These are phyloP conservation scores for Epirrhoe alternata DNA, from an alignment of 2,888 invertebrate species.

Conservation along the genomic window DNA sequence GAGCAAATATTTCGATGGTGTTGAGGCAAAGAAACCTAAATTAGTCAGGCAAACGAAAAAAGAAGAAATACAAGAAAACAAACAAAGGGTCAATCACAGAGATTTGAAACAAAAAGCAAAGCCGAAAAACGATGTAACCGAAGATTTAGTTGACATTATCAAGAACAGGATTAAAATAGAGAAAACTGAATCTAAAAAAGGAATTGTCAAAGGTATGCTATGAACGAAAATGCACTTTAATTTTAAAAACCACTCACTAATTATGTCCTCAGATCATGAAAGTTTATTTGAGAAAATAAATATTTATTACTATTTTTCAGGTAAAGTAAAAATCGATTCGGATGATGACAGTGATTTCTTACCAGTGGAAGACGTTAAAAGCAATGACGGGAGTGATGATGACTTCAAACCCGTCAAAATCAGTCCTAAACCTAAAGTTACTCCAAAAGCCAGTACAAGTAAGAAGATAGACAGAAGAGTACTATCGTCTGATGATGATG, in stretches of 20 bases:
- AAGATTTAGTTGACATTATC: conserved; percentile 81
- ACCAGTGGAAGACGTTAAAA: conserved; percentile 64
- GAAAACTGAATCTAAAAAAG: conserved; percentile 65
- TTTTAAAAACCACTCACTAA: too few relatives aligned
- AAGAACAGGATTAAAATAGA: conserved; percentile 79
- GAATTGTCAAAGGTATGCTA: conserved; percentile 66
- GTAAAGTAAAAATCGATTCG: conserved; percentile 63
- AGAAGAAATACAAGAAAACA: conserved; percentile 55
- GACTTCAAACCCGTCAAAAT: conserved; percentile 71
- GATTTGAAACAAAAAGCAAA: conserved; percentile 63
- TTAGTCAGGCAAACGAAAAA: conserved; percentile 48
- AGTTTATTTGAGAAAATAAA: background rate
- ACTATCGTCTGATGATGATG: conserved; percentile 87
- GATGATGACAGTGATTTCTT: conserved; percentile 82
- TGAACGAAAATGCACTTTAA: background rate
- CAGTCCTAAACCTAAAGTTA: conserved; percentile 47
- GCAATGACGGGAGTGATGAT: conserved; percentile 63
- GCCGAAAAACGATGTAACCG: conserved; percentile 71
- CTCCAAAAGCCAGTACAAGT: conserved; percentile 53
- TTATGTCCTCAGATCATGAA: too few relatives aligned
- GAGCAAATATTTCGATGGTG: conserved; percentile 69
- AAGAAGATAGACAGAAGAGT: conserved; percentile 84
- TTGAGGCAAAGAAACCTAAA: conserved; percentile 49
- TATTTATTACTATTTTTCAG: conserved; percentile 47
- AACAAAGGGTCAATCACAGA: conserved; percentile 71